phyloP scores from a whole-genome alignment of 2,113 vertebrate genomes.

The Porphyrio hochstetteri region DNA sequence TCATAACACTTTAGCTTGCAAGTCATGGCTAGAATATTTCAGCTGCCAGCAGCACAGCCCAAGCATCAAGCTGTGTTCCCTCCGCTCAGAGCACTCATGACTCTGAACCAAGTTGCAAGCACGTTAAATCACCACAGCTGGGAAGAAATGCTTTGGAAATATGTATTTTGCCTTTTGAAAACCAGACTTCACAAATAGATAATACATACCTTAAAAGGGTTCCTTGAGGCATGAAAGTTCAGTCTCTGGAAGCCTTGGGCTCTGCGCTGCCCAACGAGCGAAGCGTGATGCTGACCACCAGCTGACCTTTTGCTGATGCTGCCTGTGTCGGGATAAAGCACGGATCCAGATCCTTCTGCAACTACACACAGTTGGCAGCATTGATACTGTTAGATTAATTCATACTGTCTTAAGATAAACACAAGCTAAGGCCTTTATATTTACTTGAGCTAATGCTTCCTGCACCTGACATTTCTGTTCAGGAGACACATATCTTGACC shows the following conservation, averaged over 20 bases:
- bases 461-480: not conserved
- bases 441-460: not conserved
- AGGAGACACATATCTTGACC: not conserved
- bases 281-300: not conserved
- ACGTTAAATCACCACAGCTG: not conserved
- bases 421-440: not conserved
- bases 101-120: not conserved
- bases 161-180: not conserved
- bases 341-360: not conserved
- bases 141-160: not conserved
- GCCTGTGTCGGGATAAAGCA: not conserved
- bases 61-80: not conserved
- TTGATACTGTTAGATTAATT: not conserved
- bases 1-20: constrained; percentile 19
- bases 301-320: not conserved
- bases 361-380: not conserved
- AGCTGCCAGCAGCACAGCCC: constrained; percentile 18
- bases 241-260: not conserved
- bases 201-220: not conserved
- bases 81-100: not conserved
- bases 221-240: not conserved
- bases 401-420: not conserved
- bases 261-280: not conserved
- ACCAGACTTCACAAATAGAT: not conserved
- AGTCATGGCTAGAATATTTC: constrained; percentile 3